Base-by-base conservation (phyloP, 2,888 invertebrate genomes). In the Melolontha melolontha region DNA sequence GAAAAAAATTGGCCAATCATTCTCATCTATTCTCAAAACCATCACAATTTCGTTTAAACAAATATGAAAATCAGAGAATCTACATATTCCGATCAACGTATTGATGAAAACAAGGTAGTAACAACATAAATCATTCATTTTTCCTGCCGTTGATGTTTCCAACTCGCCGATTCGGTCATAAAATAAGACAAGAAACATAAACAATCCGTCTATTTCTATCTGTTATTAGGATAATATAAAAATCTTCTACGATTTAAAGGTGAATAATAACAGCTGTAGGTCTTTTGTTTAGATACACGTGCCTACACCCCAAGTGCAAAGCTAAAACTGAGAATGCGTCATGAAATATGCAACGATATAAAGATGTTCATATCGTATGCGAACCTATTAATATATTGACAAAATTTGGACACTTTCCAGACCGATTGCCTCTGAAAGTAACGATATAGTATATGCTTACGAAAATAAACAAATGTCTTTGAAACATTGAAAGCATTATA, bases 101-200 rank as follows among this genome's bases (percentile, higher is more conserved):
- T 62, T 47, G 59, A 47, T 62, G 59, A 62, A 62, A 62, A 47
- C 44, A 47, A 47, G 47, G 59, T 62, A 62, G 59, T 47, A 39
- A 47, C 59, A 49, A 47, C 47, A 17, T 62, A 62, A 62, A 62
- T 62, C 59, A 62, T 62, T 34, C 29, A 62, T 62, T 62, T 47
- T 59, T 62, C 34, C 34, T 62, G 47, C 47, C 10, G 59, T 34
- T 62, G 59, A 62, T 49, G 47, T 47, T 62, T 62, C 11, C 47
- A 47, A 49, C 49, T 62, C 47, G 59, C 59, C 34, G 11, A 47
- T 62, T 34, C 6, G 59, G 29, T 47, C 59, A 47, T 62, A 62
- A 62, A 62, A 49, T 47, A 29, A 42, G 59, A 47, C 59, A 62
- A 47, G 59, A 12, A 49, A 39, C 39, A 62, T 62, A 62, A 62